These are phyloP conservation scores for Myotis myotis DNA, from an alignment of 2,797 vertebrate genomes.

Conservation along the genomic window DNA sequence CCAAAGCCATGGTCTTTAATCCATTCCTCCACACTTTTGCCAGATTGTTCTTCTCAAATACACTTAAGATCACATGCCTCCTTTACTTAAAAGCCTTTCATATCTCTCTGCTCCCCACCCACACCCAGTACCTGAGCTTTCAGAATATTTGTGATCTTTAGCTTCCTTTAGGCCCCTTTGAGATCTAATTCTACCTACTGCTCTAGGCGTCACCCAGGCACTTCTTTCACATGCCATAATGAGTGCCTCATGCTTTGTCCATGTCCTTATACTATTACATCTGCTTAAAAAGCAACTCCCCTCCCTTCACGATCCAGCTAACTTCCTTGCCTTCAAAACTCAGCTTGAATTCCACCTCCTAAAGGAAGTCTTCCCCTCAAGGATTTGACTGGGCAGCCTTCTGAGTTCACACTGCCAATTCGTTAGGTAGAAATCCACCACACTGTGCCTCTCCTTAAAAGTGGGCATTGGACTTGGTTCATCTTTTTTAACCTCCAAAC, in stretches of 20 bases:
- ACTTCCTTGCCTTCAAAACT: neutral
- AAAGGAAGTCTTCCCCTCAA: neutral
- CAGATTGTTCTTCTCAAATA: neutral
- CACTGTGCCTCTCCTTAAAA: neutral
- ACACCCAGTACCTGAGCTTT: neutral
- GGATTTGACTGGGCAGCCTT: neutral
- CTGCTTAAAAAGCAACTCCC: neutral
- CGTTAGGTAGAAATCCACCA: neutral
- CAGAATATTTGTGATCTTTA: neutral
- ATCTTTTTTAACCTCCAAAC: neutral
- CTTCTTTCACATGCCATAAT: too few species aligned
- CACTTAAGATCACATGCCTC: neutral
- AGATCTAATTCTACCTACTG: neutral
- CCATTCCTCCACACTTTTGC: neutral
- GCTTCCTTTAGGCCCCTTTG: neutral
- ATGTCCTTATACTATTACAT: neutral
- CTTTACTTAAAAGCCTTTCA: neutral
- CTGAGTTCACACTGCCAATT: neutral
- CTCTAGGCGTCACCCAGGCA: neutral
- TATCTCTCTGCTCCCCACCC: neutral
- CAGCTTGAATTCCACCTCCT: neutral
- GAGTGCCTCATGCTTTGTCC: neutral
- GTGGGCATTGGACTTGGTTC: neutral
- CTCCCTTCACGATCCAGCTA: neutral
- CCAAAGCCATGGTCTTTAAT: neutral